These are phyloP conservation scores for Leptinotarsa texana DNA, from an alignment of 1,140 invertebrate species.

Conservation along the genomic window DNA sequence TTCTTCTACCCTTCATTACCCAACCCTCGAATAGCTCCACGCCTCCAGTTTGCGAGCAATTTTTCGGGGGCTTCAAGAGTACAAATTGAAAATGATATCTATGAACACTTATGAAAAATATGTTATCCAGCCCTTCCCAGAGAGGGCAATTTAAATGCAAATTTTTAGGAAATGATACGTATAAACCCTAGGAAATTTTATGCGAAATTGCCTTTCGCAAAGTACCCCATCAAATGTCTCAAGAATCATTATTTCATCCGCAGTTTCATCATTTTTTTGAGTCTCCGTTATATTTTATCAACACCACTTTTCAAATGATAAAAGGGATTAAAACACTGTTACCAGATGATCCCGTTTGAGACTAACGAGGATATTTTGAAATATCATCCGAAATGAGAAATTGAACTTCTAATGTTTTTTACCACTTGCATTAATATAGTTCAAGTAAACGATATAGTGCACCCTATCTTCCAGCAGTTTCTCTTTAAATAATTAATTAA, in stretches of 20 bases:
- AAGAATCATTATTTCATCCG: neutral
- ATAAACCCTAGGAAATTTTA: neutral
- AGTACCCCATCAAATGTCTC: neutral
- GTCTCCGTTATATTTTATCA: neutral
- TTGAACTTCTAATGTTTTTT: no score
- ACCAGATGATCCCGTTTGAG: no score
- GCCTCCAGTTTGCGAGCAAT: neutral
- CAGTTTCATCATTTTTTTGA: neutral
- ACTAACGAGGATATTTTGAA: no score
- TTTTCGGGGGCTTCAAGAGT: neutral
- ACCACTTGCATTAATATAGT: no score
- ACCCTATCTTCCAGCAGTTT: no score
- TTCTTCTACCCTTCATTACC: neutral
- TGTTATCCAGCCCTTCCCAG: neutral
- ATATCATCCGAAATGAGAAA: no score
- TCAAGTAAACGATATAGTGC: no score
- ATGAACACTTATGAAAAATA: slow-evolving; percentile 6
- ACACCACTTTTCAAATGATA: no score
- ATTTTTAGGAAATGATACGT: slow-evolving; percentile 3
- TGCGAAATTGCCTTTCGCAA: neutral
- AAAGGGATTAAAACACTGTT: no score
- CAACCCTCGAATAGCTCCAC: neutral
- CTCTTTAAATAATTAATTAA: no score
- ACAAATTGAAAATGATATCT: slow-evolving; percentile 8
- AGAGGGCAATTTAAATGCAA: slow-evolving; percentile 2